Evolutionary conservation across 2,797 vertebrate species (phyloP), one percentile per base, ranked within the genome.

Genomic region (Orestias chungarensis): DNA sequence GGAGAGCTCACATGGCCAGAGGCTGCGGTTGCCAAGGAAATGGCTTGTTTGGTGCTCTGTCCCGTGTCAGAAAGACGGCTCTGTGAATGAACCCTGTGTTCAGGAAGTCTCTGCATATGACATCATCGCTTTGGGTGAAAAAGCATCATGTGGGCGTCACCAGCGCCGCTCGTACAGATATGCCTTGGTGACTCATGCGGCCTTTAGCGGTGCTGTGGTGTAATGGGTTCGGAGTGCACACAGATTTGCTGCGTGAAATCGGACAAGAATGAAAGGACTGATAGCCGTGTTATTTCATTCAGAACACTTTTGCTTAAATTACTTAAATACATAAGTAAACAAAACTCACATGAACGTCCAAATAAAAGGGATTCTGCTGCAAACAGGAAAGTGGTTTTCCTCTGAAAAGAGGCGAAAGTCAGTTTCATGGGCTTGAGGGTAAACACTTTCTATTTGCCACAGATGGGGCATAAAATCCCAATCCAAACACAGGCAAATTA

Each of bases 81-180:
- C 73, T 77, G 87, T 93, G 93, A 94, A 95, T 91, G 92, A 94
- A 91, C 81, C 89, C 71, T 91, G 92, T 95, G 94, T 95, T 94
- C 86, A 93, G 87, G 89, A 94, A 92, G 91, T 92, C 85, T 89
- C 87, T 85, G 81, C 76, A 44, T 73, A 90, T 94, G 91, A 95
- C 93, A 91, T 95, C 94, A 94, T 78, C 81, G 93, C 78, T 82
- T 11, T 2, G 38, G 77, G 71, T 57, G 54, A 82, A 86, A 79
- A 88, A 76, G 86, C 79, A 65, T 72, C 88, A 88, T 75, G 86
- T 91, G 87, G 88, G 84, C 74, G 43, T 76, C 69, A 25, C 71
- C 74, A 40, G 79, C 59, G 79, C 78, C 81, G 71, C 88, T 80
- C 82, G 25, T 18, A n/a, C 87, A 84, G 88, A 90, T 86, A 88